Base-by-base conservation (phyloP, 2,888 invertebrate species). In the Heliconius sara region DNA sequence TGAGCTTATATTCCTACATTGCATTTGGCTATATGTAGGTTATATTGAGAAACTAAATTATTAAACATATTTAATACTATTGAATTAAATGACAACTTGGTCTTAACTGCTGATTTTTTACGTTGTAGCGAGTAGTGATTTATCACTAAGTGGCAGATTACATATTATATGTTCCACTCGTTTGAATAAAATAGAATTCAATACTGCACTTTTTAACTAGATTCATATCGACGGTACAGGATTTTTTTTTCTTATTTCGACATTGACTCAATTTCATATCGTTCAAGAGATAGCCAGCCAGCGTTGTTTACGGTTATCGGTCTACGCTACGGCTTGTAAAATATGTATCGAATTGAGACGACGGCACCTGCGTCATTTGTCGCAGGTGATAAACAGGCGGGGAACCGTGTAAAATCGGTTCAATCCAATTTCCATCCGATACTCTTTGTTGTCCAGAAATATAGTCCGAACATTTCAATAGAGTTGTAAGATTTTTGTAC, bases 331-430 rank as follows among this genome's bases (percentile, higher is more conserved):
- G 71, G 43, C 60, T 67, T 77, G 79, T 79, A 76, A 80, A 79
- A 80, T 76, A 76, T 80, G 52, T 79, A 75, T 57, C 43, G 79
- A 68, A 76, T 77, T 77, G 82, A 78, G 79, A 66, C 60, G 68
- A 74, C 73, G 43, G 39, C 39, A 67, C 77, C 80, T 79, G 39
- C 57, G 72, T 73, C 77, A 77, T 77, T 80, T 82, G 76, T 82
- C 74, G 70, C 77, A 57, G 70, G 80, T 80, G 78, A 80, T 78
- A 78, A 78, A 82, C 73, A 73, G 75, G 63, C 76, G 57, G 34
- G 43, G 63, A 76, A 16, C 52, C 66, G 43, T 75, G 52, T 78
- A 74, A 47, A 79, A 80, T 76, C 16, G 77, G 39, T 67, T 76
- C 34, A 63, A n/a, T 52, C 77, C 63, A 75, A 79, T 82, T 52